Evolutionary conservation across 2,888 invertebrate species (phyloP), one percentile per base, ranked within the genome.

Genomic region (Chymomyza caudatula): DNA sequence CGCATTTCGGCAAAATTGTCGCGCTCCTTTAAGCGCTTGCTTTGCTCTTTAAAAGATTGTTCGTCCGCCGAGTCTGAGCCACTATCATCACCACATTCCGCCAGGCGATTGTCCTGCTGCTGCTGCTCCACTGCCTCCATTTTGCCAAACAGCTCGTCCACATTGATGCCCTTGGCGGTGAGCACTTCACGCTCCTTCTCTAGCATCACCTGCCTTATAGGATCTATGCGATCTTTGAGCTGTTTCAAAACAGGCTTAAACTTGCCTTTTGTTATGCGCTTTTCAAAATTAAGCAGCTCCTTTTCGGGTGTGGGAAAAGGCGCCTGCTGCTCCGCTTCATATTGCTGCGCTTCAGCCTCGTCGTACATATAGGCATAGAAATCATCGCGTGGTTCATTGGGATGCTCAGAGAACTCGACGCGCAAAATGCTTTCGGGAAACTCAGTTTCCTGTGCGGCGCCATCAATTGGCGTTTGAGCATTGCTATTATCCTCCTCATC

Each of bases 1-100:
- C 90, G 88, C 88, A 89, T 88, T 77, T 90, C 90, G n/a, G 88
- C 88, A 75, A 88, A 90, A 44, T 88, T 88, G 63, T 90, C 90
- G 4, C 85, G 86, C 23, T 87, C 85, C 60, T 89, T 89, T 15
- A 83, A 61, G 42, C 82, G 83, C 60, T 88, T 87, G 37, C 74
- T 84, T n/a, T 80, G 85, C 2, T 76, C 80, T 53, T 77, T 74
- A 56, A 71, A 79, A 60, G 80, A 83, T 0, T 66, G 61, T 8
- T 85, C 83, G 60, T 90, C 89, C 4, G 85, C 87, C 4, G 88
- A 88, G 2, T 83, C 80, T 0, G 80, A 74, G 13, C 58, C 65
- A 47, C 19, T 47, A 47, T 71, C 66, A 43, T 56, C 65, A 20
- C 67, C 67, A 19, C 69, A 76, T 3, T 47, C 59, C 1, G 56